A percentile compares a stretch with the other conserved stretches of the same genome.
phyloP scores from a whole-genome alignment of 2,113 vertebrate genomes.

The Saguinus imperator region DNA sequence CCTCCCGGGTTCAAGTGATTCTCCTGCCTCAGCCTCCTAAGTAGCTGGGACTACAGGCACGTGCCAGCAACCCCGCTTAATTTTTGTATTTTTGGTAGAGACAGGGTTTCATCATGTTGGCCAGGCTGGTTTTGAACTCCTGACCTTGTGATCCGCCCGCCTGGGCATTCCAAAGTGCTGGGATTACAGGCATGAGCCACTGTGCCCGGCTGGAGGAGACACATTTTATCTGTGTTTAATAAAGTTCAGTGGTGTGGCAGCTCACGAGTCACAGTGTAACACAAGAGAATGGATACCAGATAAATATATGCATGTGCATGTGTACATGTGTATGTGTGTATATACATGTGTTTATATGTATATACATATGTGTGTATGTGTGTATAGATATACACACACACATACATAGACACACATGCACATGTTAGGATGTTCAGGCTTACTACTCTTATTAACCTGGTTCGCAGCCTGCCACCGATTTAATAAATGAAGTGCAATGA shows the following conservation, averaged over 20 bases:
- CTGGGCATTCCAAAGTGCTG: no score
- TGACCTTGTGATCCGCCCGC: no score
- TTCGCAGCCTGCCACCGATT: conserved; percentile 82
- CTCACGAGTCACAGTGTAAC: conserved; percentile 82
- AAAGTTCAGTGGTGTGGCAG: conserved; percentile 77
- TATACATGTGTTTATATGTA: not conserved
- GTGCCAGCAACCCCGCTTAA: no score
- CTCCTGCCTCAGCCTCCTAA: no score
- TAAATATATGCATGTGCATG: conserved; percentile 43
- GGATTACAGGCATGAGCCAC: no score
- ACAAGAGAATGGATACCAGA: conserved; percentile 75
- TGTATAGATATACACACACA: not conserved
- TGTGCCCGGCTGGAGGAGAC: conserved; percentile 36
- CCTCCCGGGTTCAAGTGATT: no score
- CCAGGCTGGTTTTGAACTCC: no score
- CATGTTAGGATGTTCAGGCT: conserved; percentile 76
- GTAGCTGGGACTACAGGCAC: no score
- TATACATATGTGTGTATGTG: not conserved
- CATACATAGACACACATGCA: not conserved
- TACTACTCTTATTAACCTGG: conserved; percentile 83
- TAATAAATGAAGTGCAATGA: conserved; percentile 85
- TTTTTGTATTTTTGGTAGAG: no score
- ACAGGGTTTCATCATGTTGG: no score
- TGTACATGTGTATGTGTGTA: not conserved
- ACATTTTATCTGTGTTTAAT: conserved; percentile 85